Evolutionary conservation across 2,797 vertebrate genomes (phyloP).

Genomic region (Uromys caudimaculatus): DNA sequence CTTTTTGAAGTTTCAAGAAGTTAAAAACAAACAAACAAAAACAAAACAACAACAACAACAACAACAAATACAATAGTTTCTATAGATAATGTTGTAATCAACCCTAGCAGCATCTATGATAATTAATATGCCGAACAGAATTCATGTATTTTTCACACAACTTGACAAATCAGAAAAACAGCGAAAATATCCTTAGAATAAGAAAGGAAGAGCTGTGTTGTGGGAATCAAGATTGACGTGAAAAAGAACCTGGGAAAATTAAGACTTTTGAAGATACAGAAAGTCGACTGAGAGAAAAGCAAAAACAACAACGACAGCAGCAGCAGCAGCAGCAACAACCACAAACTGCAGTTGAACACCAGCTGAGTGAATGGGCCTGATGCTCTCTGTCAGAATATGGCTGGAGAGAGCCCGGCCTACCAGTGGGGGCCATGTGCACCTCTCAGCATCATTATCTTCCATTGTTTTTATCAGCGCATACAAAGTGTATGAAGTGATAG

Average conservation of each 20-base stretch:
- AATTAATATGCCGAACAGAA: neutral
- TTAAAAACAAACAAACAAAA: too few relatives aligned
- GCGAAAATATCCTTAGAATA: neutral
- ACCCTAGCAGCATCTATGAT: neutral
- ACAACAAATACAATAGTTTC: neutral
- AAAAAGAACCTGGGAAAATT: neutral
- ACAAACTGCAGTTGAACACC: too few relatives aligned
- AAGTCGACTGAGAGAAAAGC: neutral
- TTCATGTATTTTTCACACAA: neutral
- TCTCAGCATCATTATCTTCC: neutral
- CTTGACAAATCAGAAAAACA: neutral
- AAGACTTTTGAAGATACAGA: neutral
- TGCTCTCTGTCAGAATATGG: neutral
- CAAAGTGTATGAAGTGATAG: fast-evolving
- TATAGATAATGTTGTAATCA: neutral
- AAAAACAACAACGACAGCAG: too few relatives aligned
- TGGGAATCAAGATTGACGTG: neutral
- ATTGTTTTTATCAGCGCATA: neutral
- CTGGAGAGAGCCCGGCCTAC: neutral
- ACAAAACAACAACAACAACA: too few relatives aligned
- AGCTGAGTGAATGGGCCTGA: too few relatives aligned
- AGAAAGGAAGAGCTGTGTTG: neutral
- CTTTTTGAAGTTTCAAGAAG: neutral
- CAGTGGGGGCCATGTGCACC: too few relatives aligned
- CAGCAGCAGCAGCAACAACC: too few relatives aligned